Evolutionary conservation across 2,113 vertebrate species (phyloP), one percentile per base, ranked within the genome.

Genomic region (Lamprotornis superbus): DNA sequence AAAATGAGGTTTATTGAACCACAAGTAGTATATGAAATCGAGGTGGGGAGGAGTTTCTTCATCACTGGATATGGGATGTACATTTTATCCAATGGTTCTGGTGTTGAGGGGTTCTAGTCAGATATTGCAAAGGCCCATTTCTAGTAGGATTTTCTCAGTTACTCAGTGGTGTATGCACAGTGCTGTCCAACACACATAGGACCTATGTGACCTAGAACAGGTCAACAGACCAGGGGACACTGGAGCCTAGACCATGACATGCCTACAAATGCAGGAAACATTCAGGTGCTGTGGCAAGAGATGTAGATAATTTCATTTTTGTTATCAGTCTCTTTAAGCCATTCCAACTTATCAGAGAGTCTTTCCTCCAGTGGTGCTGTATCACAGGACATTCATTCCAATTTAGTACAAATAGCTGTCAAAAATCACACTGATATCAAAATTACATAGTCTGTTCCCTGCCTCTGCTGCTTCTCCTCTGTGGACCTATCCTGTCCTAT

Each of bases 361-460:
- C 11, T 11, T 73, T 6, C 9, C 5, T 86, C 11, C 18, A 28
- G 21, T 8, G 27, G 10, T 14, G 42, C 23, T 63, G 1, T 55
- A 44, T 65, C 23, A 49, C 22, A 85, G 18, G 14, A 53, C 80
- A 42, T 37, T 61, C 37, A 63, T 39, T 33, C 21, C 2, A 2
- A 1, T 83, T 74, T 77, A 23, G 4, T 69, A 31, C 13, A 76
- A 70, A 5, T 47, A 33, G 24, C n/a, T 44, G 33, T 74, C 33
- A 88, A 50, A 95, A 86, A 21, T 70, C 8, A 3, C 5, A 2
- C 11, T 31, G 24, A 35, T 25, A 25, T 39, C 10, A 76, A 95
- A 73, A 90, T 28, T 1, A 10, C 1, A 0, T 25, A 15, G 15
- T 70, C 4, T 2, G 1, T 56, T 79, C n/a, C 13, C 44, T 79